Percentiles rank a stretch among this genome's conserved stretches.
These are phyloP conservation scores for Rhincodon typus DNA, from an alignment of 2,797 vertebrate genomes.

Conservation along the genomic window DNA sequence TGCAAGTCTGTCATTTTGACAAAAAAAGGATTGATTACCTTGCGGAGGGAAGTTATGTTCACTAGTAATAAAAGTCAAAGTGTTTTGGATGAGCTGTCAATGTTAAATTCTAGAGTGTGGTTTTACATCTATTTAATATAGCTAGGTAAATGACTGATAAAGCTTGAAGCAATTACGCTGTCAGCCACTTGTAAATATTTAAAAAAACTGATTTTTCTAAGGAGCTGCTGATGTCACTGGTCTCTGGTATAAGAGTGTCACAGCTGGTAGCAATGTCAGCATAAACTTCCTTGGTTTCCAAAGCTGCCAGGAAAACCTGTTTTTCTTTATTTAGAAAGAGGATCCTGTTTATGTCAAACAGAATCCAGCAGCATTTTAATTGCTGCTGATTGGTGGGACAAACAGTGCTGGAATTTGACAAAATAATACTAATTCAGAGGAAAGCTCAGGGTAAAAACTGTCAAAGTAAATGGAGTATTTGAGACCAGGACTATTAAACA, in stretches of 20 bases:
- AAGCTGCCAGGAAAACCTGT: background rate
- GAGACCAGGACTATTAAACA: background rate
- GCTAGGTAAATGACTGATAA: background rate
- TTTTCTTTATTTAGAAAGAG: background rate
- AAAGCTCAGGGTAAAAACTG: background rate
- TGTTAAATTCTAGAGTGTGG: background rate
- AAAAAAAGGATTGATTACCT: background rate
- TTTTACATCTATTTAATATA: background rate
- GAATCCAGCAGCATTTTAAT: background rate
- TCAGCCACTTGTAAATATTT: background rate
- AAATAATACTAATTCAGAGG: background rate
- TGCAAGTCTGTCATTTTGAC: background rate
- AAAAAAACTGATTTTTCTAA: background rate
- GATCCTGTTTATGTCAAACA: background rate
- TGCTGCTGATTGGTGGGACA: background rate
- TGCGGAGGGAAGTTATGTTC: background rate
- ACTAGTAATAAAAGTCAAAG: background rate
- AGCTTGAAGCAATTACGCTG: background rate
- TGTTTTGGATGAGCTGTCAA: background rate
- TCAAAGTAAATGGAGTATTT: background rate
- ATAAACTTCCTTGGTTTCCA: background rate
- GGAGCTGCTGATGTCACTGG: background rate
- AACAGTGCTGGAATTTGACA: background rate
- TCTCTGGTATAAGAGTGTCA: background rate
- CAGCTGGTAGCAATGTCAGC: background rate